phyloP scores from a whole-genome alignment of 2,113 vertebrate genomes.

The Synchiropus splendidus region DNA sequence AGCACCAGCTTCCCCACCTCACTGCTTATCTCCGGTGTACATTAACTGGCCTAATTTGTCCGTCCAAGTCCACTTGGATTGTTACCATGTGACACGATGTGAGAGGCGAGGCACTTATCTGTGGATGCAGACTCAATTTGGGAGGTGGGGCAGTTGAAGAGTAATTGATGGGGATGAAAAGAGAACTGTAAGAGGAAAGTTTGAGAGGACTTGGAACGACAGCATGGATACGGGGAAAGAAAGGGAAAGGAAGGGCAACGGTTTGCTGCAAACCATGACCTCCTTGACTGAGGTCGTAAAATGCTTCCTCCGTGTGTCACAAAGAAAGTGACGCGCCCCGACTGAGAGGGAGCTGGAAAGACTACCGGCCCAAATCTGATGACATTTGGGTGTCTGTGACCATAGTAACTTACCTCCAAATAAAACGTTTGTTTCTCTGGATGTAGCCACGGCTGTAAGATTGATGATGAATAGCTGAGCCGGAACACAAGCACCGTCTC shows the following conservation, averaged over 20 bases:
- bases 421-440: too few relatives aligned
- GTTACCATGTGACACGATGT: slow-evolving; percentile 61
- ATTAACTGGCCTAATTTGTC: slow-evolving; percentile 69
- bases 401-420: too few relatives aligned
- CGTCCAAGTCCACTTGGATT: slow-evolving; percentile 63
- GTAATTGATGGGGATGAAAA: not conserved
- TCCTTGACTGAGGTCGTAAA: too few relatives aligned
- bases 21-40: slow-evolving; percentile 57
- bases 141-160: slow-evolving; percentile 4
- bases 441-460: too few relatives aligned
- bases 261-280: too few relatives aligned
- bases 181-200: slow-evolving; percentile 8
- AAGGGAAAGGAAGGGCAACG: slow-evolving; percentile 10
- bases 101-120: slow-evolving; percentile 65
- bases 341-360: too few relatives aligned
- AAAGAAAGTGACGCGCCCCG: too few relatives aligned
- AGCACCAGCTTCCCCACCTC: slow-evolving; percentile 57
- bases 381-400: too few relatives aligned
- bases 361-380: too few relatives aligned
- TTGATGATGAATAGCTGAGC: too few relatives aligned
- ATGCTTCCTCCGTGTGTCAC: too few relatives aligned
- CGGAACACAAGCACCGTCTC: too few relatives aligned
- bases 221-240: slow-evolving; percentile 15
- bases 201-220: slow-evolving; percentile 3
- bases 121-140: slow-evolving; percentile 26